phyloP scores from a whole-genome alignment of 2,888 invertebrate species.

The Autographa pulchrina region DNA sequence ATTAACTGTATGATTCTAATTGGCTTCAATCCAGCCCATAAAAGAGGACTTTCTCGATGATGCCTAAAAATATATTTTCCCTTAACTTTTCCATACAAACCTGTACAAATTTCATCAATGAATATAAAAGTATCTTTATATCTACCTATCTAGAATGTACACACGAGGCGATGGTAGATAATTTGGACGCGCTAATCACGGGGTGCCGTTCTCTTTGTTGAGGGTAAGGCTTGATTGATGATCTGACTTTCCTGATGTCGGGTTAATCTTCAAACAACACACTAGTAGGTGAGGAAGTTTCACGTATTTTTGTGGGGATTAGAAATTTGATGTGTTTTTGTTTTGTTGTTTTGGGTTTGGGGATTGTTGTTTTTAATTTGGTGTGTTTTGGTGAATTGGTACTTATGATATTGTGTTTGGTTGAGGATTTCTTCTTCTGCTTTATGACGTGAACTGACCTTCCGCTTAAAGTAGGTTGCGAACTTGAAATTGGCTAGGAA shows the following conservation, averaged over 20 bases:
- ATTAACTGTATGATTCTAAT: too few species aligned
- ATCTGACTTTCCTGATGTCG: constrained; percentile 70
- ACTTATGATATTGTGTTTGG: background rate
- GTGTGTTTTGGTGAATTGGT: background rate
- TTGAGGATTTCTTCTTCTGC: too few species aligned
- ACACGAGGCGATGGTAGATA: constrained; percentile 70
- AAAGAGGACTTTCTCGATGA: too few species aligned
- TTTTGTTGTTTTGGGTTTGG: background rate
- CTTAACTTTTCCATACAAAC: constrained; percentile 9
- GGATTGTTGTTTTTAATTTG: background rate
- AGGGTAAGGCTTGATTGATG: constrained; percentile 82
- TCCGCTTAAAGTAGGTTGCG: too few species aligned
- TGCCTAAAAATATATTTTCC: background rate
- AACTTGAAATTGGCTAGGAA: too few species aligned
- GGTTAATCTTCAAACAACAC: constrained; percentile 72
- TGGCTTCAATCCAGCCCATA: too few species aligned
- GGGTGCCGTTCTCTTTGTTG: constrained; percentile 76
- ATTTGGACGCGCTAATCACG: constrained; percentile 82
- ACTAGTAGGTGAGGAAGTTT: constrained; percentile 25
- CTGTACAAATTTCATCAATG: constrained; percentile 26
- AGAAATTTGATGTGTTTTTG: constrained; percentile 5
- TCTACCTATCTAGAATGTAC: constrained; percentile 25
- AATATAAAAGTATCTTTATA: constrained; percentile 41
- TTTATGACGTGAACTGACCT: too few species aligned
- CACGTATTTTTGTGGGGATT: constrained; percentile 18